A percentile compares a stretch with the other conserved stretches of the same genome.
Evolutionary conservation across 2,888 invertebrate species (phyloP).

Genomic region (Anoplius nigerrimus): DNA sequence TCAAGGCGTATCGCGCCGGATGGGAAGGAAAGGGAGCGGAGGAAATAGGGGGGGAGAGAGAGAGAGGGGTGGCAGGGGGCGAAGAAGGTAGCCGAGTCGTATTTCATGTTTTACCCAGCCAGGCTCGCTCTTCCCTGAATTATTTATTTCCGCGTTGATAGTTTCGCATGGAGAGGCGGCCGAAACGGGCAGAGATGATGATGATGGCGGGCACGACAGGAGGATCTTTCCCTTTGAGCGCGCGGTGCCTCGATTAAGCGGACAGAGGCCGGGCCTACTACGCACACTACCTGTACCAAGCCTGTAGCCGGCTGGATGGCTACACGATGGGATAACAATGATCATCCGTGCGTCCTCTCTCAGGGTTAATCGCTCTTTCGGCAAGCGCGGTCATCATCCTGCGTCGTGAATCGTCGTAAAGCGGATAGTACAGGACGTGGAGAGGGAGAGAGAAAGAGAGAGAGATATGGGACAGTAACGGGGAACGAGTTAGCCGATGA

Average conservation of each 20-base stretch:
- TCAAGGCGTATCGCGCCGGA: constrained; percentile 11
- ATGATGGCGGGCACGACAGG: too few relatives aligned
- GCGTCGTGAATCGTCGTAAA: too few relatives aligned
- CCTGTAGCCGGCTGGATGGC: too few relatives aligned
- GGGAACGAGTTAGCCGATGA: too few relatives aligned
- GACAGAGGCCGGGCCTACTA: background rate
- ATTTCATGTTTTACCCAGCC: constrained; percentile 46
- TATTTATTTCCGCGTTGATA: constrained; percentile 37
- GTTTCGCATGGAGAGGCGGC: constrained; percentile 10
- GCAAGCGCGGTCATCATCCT: too few relatives aligned
- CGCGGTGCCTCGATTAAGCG: constrained; percentile 11
- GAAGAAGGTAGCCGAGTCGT: constrained; percentile 17
- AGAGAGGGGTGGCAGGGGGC: background rate
- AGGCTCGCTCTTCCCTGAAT: constrained; percentile 31
- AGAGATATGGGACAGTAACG: too few relatives aligned
- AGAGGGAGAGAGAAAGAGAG: too few relatives aligned
- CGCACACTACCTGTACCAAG: too few relatives aligned
- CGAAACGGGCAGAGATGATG: constrained; percentile 1
- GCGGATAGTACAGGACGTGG: too few relatives aligned
- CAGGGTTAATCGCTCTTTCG: too few relatives aligned
- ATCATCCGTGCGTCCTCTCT: too few relatives aligned
- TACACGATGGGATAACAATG: too few relatives aligned
- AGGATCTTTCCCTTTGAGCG: background rate
- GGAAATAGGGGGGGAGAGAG: background rate
- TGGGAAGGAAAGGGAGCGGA: constrained; percentile 11